Base-by-base conservation (phyloP, 2,797 vertebrate species). In the Arrhamphus sclerolepis region DNA sequence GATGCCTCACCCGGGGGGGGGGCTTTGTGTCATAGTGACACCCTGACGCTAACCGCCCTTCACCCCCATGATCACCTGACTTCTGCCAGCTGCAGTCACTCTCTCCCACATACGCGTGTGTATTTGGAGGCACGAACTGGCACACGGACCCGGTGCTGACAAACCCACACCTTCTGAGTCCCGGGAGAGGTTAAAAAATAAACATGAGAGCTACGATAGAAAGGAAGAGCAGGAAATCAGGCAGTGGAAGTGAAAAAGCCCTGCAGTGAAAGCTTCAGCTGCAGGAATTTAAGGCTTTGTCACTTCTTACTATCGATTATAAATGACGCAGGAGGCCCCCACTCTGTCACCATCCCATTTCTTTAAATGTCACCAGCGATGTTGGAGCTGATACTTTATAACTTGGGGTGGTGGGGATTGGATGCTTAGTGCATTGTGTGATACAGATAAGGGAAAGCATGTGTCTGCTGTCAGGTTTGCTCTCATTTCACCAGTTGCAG, bases 351-450 rank as follows among this genome's bases (percentile, higher is more conserved):
- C 80, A 42, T 79, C 84, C 66, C 62, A 81, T 91, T 90, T 82
- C 73, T 89, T 77, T 66, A 91, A 92, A 93, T 92, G 90, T 92
- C 92, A 92, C 74, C 26, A 20, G 47, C 34, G 87, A 91, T 90
- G 84, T 49, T 69, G 67, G 67, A 62, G 81, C 74, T 71, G 87
- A 90, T 91, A 87, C 72, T 72, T 71, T 67, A 66, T 5, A 26
- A 74, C 66, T 48, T 18, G 29, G 62, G 42, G 20, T 1, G 18
- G 16, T 1, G 26, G 4, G 10, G 39, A 55, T 61, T 59, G 70
- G 77, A 76, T 22, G 47, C 72, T 55, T 67, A 68, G 68, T 59
- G 61, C 59, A 81, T 71, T 62, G 80, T 56, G 55, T 38, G 5
- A 20, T 24, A 58, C 50, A 73, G 77, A 90, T 87, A 83, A 90